Conservation (phyloP, 2,888 invertebrate species). For the Agrotis puta region DNA sequence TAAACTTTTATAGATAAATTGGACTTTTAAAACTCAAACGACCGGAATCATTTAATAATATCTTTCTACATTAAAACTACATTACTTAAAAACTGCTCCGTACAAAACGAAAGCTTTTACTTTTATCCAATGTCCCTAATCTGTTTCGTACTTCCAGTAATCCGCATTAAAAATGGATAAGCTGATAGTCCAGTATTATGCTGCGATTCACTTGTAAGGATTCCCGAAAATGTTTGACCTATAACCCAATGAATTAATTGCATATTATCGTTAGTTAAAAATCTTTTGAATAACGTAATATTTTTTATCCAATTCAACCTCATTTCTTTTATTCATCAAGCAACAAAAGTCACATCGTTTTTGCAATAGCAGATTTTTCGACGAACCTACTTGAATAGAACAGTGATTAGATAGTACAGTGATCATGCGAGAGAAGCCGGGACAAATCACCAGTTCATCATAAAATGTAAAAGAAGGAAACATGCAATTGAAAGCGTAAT, state of each 20-base stretch:
- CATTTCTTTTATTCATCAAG: no score
- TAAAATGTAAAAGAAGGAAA: conserved; percentile 53
- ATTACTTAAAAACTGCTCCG: conserved; percentile 1
- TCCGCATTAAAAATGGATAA: conserved; percentile 49
- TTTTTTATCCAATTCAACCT: background rate
- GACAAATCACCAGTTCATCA: conserved; percentile 15
- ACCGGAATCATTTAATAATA: background rate
- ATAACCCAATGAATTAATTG: background rate
- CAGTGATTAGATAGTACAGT: background rate
- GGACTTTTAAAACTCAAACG: background rate
- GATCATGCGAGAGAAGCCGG: conserved; percentile 3
- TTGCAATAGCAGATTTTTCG: background rate
- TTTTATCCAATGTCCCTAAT: conserved; percentile 25
- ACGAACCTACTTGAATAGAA: no score
- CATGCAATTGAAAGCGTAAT: conserved; percentile 53
- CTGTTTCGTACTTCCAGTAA: conserved; percentile 26
- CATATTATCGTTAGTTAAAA: background rate
- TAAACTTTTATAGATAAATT: background rate
- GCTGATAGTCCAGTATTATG: conserved; percentile 25
- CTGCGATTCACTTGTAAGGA: conserved; percentile 32
- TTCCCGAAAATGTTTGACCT: conserved; percentile 9
- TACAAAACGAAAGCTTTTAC: conserved; percentile 27
- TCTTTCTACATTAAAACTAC: conserved; percentile 5
- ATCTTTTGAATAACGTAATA: background rate
- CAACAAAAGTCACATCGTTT: background rate